These are phyloP conservation scores for Peromyscus polionotus DNA, from an alignment of 2,113 vertebrate genomes.

Conservation along the genomic window DNA sequence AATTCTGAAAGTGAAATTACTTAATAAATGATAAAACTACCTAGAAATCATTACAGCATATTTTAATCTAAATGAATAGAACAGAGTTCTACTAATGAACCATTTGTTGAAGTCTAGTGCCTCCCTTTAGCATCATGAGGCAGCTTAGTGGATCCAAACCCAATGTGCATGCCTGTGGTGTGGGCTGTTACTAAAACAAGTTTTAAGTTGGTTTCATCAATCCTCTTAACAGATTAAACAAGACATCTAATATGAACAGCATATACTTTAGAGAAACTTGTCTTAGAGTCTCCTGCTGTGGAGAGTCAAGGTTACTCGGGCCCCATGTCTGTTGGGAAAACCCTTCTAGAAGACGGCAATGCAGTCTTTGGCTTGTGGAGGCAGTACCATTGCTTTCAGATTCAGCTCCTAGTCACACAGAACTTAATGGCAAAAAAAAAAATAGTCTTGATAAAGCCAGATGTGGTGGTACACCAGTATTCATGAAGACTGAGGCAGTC, in stretches of 20 bases:
- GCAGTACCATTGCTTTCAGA: neutral
- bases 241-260: constrained; percentile 56
- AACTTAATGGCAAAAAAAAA: neutral
- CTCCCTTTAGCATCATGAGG: neutral
- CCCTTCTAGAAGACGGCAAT: neutral
- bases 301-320: neutral
- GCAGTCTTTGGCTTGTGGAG: neutral
- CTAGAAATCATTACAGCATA: neutral
- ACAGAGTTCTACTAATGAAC: neutral
- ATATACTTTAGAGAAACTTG: neutral
- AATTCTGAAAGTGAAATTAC: neutral
- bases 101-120: constrained; percentile 15
- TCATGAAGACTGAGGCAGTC: neutral
- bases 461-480: neutral
- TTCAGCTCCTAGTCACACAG: neutral
- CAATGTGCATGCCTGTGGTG: constrained; percentile 7
- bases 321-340: constrained; percentile 18
- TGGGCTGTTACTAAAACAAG: constrained; percentile 39
- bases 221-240: constrained; percentile 62
- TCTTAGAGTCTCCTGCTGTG: neutral
- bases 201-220: constrained; percentile 50
- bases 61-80: neutral
- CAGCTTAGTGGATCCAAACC: constrained; percentile 22
- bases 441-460: neutral
- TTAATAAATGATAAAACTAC: neutral